phyloP scores from a whole-genome alignment of 1,140 invertebrate genomes.

The Prorops nasuta region DNA sequence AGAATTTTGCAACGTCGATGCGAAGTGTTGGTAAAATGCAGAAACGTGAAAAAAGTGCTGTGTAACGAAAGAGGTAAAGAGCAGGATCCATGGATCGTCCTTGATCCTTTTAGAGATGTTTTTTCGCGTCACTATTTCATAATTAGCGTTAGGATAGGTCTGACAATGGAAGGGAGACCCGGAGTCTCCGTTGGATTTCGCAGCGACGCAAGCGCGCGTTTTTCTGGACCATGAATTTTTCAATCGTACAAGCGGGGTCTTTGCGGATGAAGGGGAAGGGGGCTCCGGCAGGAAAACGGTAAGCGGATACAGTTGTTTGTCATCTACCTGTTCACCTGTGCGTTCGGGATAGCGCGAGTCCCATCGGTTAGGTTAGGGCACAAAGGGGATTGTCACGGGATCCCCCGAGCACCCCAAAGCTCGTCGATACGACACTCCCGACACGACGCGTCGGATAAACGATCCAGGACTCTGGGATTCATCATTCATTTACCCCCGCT shows the following conservation, averaged over 20 bases:
- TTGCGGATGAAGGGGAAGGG: slow-evolving; percentile 23
- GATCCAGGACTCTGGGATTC: too few species aligned
- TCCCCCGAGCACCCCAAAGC: too few species aligned
- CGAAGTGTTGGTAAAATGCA: too few species aligned
- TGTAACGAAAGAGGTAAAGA: too few species aligned
- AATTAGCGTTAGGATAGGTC: slow-evolving; percentile 34
- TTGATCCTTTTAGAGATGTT: neutral
- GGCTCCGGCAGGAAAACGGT: slow-evolving; percentile 26
- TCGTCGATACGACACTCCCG: too few species aligned
- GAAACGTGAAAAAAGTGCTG: too few species aligned
- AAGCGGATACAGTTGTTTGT: slow-evolving; percentile 41
- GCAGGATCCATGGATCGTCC: too few species aligned
- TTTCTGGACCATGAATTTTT: slow-evolving; percentile 46
- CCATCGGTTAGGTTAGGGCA: too few species aligned
- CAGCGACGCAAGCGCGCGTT: slow-evolving; percentile 19
- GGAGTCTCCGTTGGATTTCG: neutral
- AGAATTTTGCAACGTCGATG: too few species aligned
- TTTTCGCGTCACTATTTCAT: slow-evolving; percentile 26
- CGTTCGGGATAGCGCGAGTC: slow-evolving; percentile 7
- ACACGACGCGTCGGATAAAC: too few species aligned
- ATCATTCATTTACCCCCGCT: too few species aligned
- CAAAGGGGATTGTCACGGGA: too few species aligned
- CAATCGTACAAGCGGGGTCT: slow-evolving; percentile 25
- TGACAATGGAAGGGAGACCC: slow-evolving; percentile 17
- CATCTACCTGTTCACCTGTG: slow-evolving; percentile 45